Evolutionary conservation across 2,113 vertebrate genomes (phyloP).

Genomic region (Danio rerio): DNA sequence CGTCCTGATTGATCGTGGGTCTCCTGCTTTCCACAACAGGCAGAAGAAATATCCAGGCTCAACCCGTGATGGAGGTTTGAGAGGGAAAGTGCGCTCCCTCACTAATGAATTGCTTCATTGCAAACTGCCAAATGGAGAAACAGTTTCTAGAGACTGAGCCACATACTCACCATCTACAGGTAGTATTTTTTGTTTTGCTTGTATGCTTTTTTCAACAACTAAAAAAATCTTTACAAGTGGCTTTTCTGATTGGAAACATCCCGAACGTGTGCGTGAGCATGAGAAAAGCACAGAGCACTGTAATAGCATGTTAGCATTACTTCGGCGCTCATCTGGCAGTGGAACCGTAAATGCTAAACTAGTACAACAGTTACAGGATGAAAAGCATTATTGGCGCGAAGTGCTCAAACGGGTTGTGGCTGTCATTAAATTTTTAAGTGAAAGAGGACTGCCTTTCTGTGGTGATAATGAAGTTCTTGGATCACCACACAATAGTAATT

Average conservation of each 20-base stretch:
- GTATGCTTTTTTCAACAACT: too few relatives aligned
- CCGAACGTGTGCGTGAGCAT: neutral
- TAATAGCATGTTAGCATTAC: too few relatives aligned
- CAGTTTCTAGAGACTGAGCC: neutral
- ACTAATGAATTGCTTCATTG: neutral
- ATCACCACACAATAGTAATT: too few relatives aligned
- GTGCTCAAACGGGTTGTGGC: too few relatives aligned
- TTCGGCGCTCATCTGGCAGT: too few relatives aligned
- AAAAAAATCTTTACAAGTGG: neutral
- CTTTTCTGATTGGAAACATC: neutral
- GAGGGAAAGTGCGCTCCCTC: neutral
- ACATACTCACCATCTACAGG: neutral
- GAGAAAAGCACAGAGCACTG: neutral
- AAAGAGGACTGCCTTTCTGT: too few relatives aligned
- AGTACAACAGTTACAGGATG: too few relatives aligned
- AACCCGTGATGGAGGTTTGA: neutral
- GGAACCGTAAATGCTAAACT: too few relatives aligned
- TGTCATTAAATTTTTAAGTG: too few relatives aligned
- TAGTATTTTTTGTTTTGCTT: neutral
- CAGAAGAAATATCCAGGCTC: neutral
- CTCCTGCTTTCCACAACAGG: neutral
- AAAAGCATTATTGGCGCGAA: too few relatives aligned
- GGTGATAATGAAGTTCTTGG: too few relatives aligned
- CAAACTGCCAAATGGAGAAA: neutral
- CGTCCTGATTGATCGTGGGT: neutral